A percentile compares a stretch with the other conserved stretches of the same genome.
Evolutionary conservation across 2,113 vertebrate genomes (phyloP).

Genomic region (Petromus typicus): DNA sequence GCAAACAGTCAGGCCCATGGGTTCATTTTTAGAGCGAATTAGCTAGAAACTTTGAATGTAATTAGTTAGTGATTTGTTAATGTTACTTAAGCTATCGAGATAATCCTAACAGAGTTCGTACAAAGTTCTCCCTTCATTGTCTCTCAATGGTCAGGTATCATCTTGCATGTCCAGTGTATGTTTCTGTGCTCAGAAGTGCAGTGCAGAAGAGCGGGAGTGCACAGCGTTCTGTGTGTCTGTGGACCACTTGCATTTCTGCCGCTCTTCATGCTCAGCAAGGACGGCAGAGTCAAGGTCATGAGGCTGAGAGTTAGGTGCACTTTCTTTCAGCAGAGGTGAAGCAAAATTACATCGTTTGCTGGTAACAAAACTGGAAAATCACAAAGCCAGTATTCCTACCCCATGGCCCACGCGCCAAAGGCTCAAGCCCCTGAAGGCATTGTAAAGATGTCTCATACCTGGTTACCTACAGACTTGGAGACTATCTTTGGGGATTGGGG

Average conservation of each 20-base stretch:
- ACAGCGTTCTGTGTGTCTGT: too few species aligned
- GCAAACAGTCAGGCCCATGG: neutral
- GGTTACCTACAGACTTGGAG: neutral
- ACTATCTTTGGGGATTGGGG: neutral
- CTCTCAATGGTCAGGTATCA: too few species aligned
- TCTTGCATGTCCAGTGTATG: neutral
- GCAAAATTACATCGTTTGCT: neutral
- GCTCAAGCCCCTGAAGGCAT: neutral
- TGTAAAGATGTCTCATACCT: neutral
- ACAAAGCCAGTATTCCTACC: neutral
- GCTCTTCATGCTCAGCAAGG: too few species aligned
- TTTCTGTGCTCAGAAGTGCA: neutral
- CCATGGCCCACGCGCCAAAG: neutral
- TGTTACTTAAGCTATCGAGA: conserved; percentile 55
- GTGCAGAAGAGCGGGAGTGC: neutral
- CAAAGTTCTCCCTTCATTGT: neutral
- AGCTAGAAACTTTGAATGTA: conserved; percentile 14
- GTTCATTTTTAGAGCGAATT: conserved; percentile 57
- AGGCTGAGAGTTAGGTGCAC: neutral
- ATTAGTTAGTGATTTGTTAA: conserved; percentile 26
- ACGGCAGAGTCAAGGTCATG: neutral
- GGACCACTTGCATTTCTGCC: too few species aligned
- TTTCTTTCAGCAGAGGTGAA: neutral
- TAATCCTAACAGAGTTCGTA: neutral
- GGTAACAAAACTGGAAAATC: neutral